These are phyloP conservation scores for Enoplosus armatus DNA, from an alignment of 2,797 vertebrate species.

Conservation along the genomic window DNA sequence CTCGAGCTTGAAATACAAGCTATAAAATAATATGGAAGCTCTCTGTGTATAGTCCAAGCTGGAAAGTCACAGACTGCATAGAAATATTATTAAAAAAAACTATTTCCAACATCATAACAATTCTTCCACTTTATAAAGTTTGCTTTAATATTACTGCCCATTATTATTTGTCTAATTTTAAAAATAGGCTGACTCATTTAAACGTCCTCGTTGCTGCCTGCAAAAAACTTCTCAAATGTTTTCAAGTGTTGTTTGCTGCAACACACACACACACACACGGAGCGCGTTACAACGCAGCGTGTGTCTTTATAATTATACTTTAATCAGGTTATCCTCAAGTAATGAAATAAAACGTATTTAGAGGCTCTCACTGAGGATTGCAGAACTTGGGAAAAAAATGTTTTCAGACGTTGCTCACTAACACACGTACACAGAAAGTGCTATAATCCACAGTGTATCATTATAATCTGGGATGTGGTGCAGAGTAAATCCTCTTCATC, in stretches of 20 bases:
- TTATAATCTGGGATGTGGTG: slow-evolving; percentile 61
- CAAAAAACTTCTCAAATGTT: slow-evolving; percentile 50
- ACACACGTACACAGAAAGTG: slow-evolving; percentile 47
- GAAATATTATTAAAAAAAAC: slow-evolving; percentile 7
- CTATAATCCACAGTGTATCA: slow-evolving; percentile 61
- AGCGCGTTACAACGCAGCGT: slow-evolving; percentile 13
- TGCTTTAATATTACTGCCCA: slow-evolving; percentile 3
- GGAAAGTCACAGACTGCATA: slow-evolving; percentile 25
- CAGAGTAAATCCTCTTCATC: slow-evolving; percentile 59
- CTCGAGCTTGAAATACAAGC: slow-evolving; percentile 65
- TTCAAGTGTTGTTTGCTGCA: slow-evolving; percentile 21
- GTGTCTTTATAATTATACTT: slow-evolving; percentile 21
- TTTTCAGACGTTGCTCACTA: slow-evolving; percentile 33
- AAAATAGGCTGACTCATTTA: slow-evolving; percentile 13
- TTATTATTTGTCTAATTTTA: neutral
- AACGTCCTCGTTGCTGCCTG: slow-evolving; percentile 16
- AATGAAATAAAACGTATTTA: neutral
- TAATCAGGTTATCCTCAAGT: slow-evolving; percentile 13
- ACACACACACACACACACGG: slow-evolving; percentile 20
- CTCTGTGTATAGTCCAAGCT: slow-evolving; percentile 25
- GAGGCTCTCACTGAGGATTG: neutral
- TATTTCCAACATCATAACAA: slow-evolving; percentile 23
- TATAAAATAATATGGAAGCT: slow-evolving; percentile 69
- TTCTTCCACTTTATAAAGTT: neutral
- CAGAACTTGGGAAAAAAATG: slow-evolving; percentile 30